Evolutionary conservation across 1,140 invertebrate genomes (phyloP).

Genomic region (Leguminivora glycinivorella): DNA sequence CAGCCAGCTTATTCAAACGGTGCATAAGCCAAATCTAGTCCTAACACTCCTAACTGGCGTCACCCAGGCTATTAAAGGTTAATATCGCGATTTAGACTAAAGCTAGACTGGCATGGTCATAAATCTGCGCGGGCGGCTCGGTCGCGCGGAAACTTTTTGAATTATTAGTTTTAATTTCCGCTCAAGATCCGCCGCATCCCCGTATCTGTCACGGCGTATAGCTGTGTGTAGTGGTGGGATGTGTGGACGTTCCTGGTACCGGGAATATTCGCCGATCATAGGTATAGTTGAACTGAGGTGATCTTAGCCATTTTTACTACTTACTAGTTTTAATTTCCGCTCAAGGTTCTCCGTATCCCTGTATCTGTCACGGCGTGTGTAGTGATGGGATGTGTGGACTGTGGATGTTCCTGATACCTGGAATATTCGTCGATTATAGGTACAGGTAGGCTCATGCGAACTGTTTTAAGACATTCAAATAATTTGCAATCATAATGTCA

Average conservation of each 20-base stretch:
- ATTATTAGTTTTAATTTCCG: slow-evolving; percentile 81
- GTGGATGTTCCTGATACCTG: not conserved
- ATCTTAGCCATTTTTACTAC: too few species aligned
- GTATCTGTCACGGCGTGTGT: slow-evolving; percentile 63
- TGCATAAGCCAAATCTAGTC: not conserved
- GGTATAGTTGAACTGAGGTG: too few species aligned
- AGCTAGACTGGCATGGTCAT: slow-evolving; percentile 40
- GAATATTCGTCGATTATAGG: too few species aligned
- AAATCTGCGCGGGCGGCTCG: slow-evolving; percentile 72
- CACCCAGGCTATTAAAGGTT: slow-evolving; percentile 24
- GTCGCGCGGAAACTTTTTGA: slow-evolving; percentile 79
- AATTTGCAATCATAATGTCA: too few species aligned
- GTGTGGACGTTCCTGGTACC: not conserved
- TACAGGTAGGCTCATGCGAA: too few species aligned
- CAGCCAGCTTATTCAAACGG: not conserved
- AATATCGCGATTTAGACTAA: slow-evolving; percentile 14
- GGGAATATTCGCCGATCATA: too few species aligned
- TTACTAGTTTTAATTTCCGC: slow-evolving; percentile 80
- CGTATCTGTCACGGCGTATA: slow-evolving; percentile 64
- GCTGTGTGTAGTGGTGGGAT: not conserved
- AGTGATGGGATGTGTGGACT: not conserved
- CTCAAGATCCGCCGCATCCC: slow-evolving; percentile 69
- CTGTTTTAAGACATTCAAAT: too few species aligned
- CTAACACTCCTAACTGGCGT: not conserved
- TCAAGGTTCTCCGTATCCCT: slow-evolving; percentile 68